phyloP scores from a whole-genome alignment of 2,113 vertebrate genomes.

The Zosterops pallidus region DNA sequence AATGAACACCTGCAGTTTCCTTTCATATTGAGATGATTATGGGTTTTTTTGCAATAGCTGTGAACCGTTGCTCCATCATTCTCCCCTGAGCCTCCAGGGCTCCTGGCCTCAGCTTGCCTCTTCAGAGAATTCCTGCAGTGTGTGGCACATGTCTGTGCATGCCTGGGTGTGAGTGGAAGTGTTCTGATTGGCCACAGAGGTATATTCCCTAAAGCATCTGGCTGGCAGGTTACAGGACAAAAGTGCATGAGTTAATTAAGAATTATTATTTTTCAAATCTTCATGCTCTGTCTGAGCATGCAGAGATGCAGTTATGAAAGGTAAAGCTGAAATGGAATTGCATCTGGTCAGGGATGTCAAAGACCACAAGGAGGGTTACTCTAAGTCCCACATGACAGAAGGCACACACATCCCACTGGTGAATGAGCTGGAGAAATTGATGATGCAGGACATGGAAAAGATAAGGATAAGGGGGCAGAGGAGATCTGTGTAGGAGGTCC shows the following conservation, averaged over 20 bases:
- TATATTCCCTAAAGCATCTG: not conserved
- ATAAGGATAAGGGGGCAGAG: not conserved
- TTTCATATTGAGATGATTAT: not conserved
- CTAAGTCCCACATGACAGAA: not conserved
- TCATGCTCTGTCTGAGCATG: not conserved
- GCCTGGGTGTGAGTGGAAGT: not conserved
- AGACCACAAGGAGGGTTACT: not conserved
- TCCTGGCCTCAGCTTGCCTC: not conserved
- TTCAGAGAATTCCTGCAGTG: not conserved
- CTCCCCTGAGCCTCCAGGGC: not conserved
- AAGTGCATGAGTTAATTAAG: not conserved
- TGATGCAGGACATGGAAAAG: not conserved
- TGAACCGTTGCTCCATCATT: not conserved
- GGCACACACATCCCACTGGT: not conserved
- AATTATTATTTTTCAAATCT: not conserved
- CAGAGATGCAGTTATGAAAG: not conserved
- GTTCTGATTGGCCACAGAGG: not conserved
- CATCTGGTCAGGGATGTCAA: not conserved
- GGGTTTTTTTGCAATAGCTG: not conserved
- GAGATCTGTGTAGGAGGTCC: not conserved
- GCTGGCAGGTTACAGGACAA: not conserved
- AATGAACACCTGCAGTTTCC: not conserved
- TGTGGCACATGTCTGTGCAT: rapidly evolving
- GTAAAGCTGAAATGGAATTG: not conserved
- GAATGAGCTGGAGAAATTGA: not conserved